A percentile compares a stretch with the other conserved stretches of the same genome.
Conservation (phyloP, 2,113 vertebrate genomes). For the Zingel zingel region DNA sequence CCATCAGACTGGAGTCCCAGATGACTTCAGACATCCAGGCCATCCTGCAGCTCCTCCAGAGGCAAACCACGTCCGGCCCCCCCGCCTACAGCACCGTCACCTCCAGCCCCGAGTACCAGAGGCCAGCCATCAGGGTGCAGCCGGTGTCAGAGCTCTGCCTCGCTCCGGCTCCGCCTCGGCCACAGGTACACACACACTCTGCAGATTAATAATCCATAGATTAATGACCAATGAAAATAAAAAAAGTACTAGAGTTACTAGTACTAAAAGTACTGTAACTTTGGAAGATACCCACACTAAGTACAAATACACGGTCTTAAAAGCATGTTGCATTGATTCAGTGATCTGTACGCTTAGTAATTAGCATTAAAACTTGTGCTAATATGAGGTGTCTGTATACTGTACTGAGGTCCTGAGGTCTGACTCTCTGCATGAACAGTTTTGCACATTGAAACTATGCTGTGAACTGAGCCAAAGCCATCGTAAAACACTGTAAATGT, state of each 20-base stretch:
- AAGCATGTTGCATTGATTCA: background rate
- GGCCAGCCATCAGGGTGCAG: constrained; percentile 81
- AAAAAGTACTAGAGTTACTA: too few relatives aligned
- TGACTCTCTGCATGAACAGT: background rate
- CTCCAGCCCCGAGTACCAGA: constrained; percentile 87
- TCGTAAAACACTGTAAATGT: background rate
- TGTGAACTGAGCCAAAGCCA: background rate
- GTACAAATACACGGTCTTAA: too few relatives aligned
- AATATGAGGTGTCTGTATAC: background rate
- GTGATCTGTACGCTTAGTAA: background rate
- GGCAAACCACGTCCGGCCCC: constrained; percentile 88
- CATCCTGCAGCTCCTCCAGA: constrained; percentile 96
- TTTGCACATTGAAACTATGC: background rate
- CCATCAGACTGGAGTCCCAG: constrained; percentile 93
- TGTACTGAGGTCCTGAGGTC: background rate
- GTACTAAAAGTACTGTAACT: too few relatives aligned
- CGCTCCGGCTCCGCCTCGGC: constrained; percentile 67
- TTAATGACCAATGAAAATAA: too few relatives aligned
- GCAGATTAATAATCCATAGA: background rate
- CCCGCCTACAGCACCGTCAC: constrained; percentile 95
- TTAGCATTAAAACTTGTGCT: background rate
- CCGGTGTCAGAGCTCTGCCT: constrained; percentile 84
- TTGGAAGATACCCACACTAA: too few relatives aligned
- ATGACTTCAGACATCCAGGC: constrained; percentile 97
- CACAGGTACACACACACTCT: constrained; percentile 51